Evolutionary conservation across 1,140 invertebrate genomes (phyloP).

Genomic region (Drosophila prosaltans): DNA sequence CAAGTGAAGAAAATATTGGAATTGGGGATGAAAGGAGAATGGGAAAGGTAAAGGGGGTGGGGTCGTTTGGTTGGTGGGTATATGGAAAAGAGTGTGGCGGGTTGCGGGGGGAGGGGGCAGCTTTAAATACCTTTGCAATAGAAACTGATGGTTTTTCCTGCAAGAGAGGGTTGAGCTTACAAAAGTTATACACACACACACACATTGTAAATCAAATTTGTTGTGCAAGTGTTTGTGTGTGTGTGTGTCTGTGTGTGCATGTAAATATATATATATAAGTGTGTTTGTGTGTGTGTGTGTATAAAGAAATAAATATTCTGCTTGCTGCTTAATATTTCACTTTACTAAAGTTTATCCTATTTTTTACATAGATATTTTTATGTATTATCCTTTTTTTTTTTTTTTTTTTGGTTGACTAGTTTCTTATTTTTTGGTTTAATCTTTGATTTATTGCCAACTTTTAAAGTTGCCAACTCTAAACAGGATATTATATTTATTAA

Average conservation of each 20-base stretch:
- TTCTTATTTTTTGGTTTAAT: neutral
- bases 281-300: neutral
- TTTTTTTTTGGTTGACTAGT: neutral
- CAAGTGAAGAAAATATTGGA: neutral
- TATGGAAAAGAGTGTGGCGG: neutral
- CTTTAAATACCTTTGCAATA: constrained; percentile 83
- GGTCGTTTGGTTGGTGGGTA: neutral
- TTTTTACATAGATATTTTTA: neutral
- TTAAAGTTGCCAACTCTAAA: too few relatives aligned
- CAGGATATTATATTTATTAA: too few relatives aligned
- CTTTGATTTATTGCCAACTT: too few relatives aligned
- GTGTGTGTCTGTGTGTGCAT: constrained; percentile 31
- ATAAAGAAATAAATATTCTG: neutral
- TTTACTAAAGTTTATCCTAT: neutral
- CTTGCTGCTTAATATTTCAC: neutral
- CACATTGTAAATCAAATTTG: constrained; percentile 25
- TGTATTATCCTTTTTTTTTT: neutral
- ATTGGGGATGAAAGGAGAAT: too few relatives aligned
- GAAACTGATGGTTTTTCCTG: constrained; percentile 83
- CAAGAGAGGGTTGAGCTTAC: constrained; percentile 81
- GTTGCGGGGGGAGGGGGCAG: constrained; percentile 48
- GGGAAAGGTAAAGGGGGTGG: too few relatives aligned
- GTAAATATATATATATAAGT: neutral
- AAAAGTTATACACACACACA: constrained; percentile 69
- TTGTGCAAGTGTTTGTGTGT: constrained; percentile 8